Base-by-base conservation (phyloP, 2,888 invertebrate species). In the Arctia plantaginis region DNA sequence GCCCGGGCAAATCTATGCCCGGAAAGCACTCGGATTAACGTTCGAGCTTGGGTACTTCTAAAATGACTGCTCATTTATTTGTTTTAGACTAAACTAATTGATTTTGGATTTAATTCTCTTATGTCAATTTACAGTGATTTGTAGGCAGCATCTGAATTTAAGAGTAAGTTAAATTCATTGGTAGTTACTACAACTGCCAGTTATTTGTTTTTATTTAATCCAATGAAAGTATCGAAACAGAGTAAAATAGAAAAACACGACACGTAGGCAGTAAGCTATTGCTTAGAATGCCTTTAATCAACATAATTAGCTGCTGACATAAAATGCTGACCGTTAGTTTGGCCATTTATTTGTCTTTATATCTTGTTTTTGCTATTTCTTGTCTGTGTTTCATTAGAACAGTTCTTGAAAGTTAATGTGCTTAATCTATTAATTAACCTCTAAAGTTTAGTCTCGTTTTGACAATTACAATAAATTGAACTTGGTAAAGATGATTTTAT, bases 1-100 rank as follows among this genome's bases (percentile, higher is more conserved):
- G 66, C 51, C 51, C 66, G 79, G 70, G 76, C 64, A 82, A 84
- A 83, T 30, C 59, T 55, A n/a, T n/a, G 13, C 55, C 78, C 83
- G 80, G 83, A 84, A 80, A 83, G 80, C 84, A 77, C 77, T 75
- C 77, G 71, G 81, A 82, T 85, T 85, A 85, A 82, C 80, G 75
- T 74, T 73, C 73, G 72, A 74, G 75, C 80, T 77, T 77, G 73
- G 64, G 73, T 73, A 70, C 75, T 76, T 75, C 68, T 75, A 62
- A 82, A 79, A 82, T 80, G 79, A 82, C 77, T 76, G 77, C 66
- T 71, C 77, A 76, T 84, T 80, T 73, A 78, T 78, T 80, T 77
- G 81, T 79, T 81, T 82, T 62, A 76, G 72, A 75, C 72, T 51
- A 66, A 67, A 65, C 75, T 65, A 75, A 44, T 69, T 74, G 69